Evolutionary conservation across 2,797 vertebrate genomes (phyloP), one percentile per base, ranked within the genome.

Genomic region (Enteromius radiatus): DNA sequence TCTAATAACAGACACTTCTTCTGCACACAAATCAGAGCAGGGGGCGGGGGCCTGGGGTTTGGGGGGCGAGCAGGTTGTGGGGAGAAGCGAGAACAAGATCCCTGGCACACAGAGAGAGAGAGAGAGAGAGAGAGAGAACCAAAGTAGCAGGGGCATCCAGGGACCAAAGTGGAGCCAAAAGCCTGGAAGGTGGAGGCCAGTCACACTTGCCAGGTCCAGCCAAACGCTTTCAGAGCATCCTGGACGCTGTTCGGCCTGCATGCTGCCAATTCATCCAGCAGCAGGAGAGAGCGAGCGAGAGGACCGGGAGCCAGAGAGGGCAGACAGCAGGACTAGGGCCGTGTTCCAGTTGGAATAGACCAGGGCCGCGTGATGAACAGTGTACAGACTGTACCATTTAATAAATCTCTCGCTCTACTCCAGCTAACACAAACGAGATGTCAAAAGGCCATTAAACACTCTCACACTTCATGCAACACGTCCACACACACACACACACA

Each of bases 1-100:
- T 73, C 80, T 76, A 83, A 85, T 89, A 85, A 84, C 90, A 86
- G 71, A 78, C 81, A 86, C 81, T 83, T 84, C 87, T 90, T 84
- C 86, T 87, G 43, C 71, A 67, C 61, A 61, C 77, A 84, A n/a
- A 67, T 67, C 33, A 38, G 49, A 33, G 14, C 61, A 82, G 76
- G 59, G 79, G 43, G 59, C 15, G 21, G 69, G 26, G 76, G 75
- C 47, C 61, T 54, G 64, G 64, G 79, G 80, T 74, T 68, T 54
- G 65, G 73, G 41, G 74, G 84, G 63, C 7, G 73, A 81, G 78
- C 41, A 31, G 82, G 59, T 67, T 80, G 70, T 36, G 28, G 5
- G 41, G 63, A 69, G 28, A 69, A 23, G 21, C 14, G 64, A 70
- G 38, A 81, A 81, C 64, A 54, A 78, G 52, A 73, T 77, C 64